Base-by-base conservation (phyloP, 2,888 invertebrate species). In the Pomacea canaliculata region DNA sequence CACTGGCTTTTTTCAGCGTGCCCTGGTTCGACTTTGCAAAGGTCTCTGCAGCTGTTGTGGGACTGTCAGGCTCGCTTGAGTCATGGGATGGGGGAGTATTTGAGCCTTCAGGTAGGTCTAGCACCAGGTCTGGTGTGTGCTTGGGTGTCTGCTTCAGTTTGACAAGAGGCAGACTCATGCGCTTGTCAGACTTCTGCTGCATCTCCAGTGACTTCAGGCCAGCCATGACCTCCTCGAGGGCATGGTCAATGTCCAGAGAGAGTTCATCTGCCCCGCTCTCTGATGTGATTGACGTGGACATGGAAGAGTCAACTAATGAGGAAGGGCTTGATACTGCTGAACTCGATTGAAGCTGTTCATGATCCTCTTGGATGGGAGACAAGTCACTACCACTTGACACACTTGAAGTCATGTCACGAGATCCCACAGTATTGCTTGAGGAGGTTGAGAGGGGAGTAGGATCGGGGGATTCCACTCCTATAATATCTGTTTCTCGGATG, bases 21-120 rank as follows among this genome's bases (percentile, higher is more conserved):
- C 94, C 94, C 89, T 95, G 95, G 87, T 95, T 95, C 83, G 94
- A 94, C 85, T 94, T 94, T 71, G 95, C 95, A 88, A 95, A 95
- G 56, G 94, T 92, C 87, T 95, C 95, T 0, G 95, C 95, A 0
- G 94, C 94, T 78, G 94, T 94, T 19, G 85, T 84, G 59, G 89
- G 86, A 81, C 86, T 86, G 79, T 88, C 88, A 27, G 85, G 86
- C 74, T 86, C 85, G 49, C 84, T 82, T 23, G 84, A 81, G 59
- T 87, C 87, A 70, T 85, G 84, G 13, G 88, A 86, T 1, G 88
- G 84, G 3, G 86, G 83, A 3, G 86, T 83, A 70, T 84, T 83
- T 8, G 85, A 84, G 13, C 85, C 87, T 70, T 85, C 85, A 1
- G 90, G 90, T n/a, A 91, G 81, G 79, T 90, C 91, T 62, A 90